Evolutionary conservation across 2,888 invertebrate species (phyloP), one percentile per base, ranked within the genome.

Genomic region (Drosophila testacea): DNA sequence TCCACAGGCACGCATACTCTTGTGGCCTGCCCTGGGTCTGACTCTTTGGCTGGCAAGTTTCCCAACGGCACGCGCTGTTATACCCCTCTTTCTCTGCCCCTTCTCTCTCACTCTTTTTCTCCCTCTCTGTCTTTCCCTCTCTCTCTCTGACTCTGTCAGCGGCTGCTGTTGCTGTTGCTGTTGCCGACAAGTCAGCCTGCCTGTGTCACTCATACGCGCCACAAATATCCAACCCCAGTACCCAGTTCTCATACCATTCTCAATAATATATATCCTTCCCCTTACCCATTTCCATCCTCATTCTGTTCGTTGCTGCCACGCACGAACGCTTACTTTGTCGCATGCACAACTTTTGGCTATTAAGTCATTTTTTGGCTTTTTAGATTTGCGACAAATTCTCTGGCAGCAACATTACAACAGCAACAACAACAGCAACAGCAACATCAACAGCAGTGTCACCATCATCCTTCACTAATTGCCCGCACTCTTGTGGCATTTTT

Each of bases 281-380:
- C 11, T 39, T 39, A 16, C 46, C 27, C 32, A 28, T 16, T 42
- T 41, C 41, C 61, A n/a, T 38, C 16, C 38, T 56, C 47, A 60
- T 64, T 54, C 73, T 57, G 52, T 51, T 38, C 52, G 65, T 69
- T 71, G 81, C 77, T 81, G 88, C 89, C 85, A 84, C 83, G 83
- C 83, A 84, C 83, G 83, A 84, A 84, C 88, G 83, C 89, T 87
- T 87, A 87, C 89, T 85, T 89, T 85, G 88, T 89, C 88, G 89
- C 84, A 85, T 88, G 89, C 84, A 70, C 83, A 84, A 84, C 88
- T 89, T 85, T 78, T 82, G 83, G 83, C 83, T 89, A 89, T 85
- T 85, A 89, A 85, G 90, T 89, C 89, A 85, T 88, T 88, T 89
- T 89, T 85, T 84, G 89, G 89, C 89, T 87, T 84, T 84, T 89